Conservation (phyloP, 2,888 invertebrate genomes). For the Pheosia tremula region DNA sequence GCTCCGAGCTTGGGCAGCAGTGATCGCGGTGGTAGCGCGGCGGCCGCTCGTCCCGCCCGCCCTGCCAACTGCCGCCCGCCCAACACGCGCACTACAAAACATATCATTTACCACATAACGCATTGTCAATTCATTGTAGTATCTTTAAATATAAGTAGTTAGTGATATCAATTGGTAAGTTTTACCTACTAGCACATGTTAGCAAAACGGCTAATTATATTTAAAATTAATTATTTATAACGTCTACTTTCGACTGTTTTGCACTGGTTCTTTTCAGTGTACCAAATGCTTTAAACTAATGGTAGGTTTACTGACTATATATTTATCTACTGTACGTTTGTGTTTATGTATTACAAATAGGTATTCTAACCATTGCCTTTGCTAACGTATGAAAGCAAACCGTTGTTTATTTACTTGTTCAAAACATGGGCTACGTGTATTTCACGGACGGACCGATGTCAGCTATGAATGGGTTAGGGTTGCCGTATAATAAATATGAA, state of each 20-base stretch:
- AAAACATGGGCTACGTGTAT: background rate
- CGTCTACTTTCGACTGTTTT: no score
- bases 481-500: background rate
- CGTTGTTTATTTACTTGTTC: background rate
- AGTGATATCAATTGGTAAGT: background rate
- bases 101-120: background rate
- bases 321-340: no score
- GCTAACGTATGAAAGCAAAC: background rate
- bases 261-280: no score
- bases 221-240: no score
- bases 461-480: background rate
- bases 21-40: conserved; percentile 44
- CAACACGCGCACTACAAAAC: conserved; percentile 22
- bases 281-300: no score
- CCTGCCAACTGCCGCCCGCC: conserved; percentile 16
- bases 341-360: no score
- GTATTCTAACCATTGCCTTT: background rate
- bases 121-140: background rate
- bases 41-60: conserved; percentile 45
- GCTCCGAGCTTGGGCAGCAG: conserved; percentile 34
- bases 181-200: background rate
- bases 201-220: background rate
- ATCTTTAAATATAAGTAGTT: background rate
- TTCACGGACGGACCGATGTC: background rate
- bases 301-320: no score